phyloP scores from a whole-genome alignment of 1,140 invertebrate genomes.

The Macrostomum lignano region DNA sequence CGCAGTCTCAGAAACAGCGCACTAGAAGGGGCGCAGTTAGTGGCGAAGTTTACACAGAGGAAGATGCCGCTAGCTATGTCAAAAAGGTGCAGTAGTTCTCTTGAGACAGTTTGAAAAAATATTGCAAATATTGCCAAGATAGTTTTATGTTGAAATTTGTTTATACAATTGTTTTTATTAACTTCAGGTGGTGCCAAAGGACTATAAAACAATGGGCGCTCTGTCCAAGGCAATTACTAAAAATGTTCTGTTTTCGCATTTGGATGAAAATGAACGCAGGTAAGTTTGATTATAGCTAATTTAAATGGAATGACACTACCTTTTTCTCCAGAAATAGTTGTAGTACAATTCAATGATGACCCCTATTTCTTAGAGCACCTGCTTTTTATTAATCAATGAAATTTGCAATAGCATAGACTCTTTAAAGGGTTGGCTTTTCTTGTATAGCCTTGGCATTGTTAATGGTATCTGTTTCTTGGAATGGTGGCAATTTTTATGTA shows the following conservation, averaged over 20 bases:
- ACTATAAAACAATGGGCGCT: constrained; percentile 97
- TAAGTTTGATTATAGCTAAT: constrained; percentile 10
- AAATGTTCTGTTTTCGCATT: constrained; percentile 85
- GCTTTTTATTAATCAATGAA: no score
- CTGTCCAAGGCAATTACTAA: constrained; percentile 86
- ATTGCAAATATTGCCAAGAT: not conserved
- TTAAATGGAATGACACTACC: no score
- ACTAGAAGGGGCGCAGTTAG: constrained; percentile 59
- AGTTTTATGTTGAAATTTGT: not conserved
- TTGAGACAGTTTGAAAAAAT: not conserved
- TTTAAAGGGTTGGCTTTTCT: no score
- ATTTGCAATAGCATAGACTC: no score
- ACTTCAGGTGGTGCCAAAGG: constrained; percentile 63
- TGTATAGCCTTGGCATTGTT: no score
- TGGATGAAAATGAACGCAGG: constrained; percentile 74
- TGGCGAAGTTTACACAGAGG: constrained; percentile 77
- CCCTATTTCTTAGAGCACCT: no score
- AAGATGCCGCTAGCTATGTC: constrained; percentile 84
- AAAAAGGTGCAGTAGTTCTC: constrained; percentile 43
- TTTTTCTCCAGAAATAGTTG: no score
- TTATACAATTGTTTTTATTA: constrained; percentile 2
- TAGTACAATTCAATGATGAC: not conserved
- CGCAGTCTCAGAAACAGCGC: constrained; percentile 21
- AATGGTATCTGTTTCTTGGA: no score
- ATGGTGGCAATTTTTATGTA: no score